A percentile compares a stretch with the other conserved stretches of the same genome.
Evolutionary conservation across 2,113 vertebrate species (phyloP).

Genomic region (Hydropotes inermis): DNA sequence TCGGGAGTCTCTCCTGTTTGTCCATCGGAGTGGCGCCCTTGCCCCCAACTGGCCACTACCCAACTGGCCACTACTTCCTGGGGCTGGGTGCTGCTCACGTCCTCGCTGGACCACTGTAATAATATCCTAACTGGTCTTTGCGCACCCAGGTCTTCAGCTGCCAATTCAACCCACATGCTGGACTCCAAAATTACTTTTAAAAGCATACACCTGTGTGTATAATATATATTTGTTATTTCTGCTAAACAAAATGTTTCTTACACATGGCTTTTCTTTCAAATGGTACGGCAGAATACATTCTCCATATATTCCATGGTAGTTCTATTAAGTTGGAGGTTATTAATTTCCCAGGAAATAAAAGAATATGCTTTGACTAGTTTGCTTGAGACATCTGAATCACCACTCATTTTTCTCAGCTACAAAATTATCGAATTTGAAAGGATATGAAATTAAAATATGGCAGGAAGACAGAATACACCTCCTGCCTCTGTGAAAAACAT

Average conservation of each 20-base stretch:
- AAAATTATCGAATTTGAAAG: neutral
- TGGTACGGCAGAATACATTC: neutral
- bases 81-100: accelerated
- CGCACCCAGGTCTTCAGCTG: neutral
- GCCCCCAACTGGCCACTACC: neutral
- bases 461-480: neutral
- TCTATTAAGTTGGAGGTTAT: neutral
- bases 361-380: neutral
- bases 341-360: neutral
- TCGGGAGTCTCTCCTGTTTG: neutral
- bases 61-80: neutral
- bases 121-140: neutral
- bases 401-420: neutral
- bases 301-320: neutral
- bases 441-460: neutral
- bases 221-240: neutral
- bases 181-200: neutral
- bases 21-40: neutral
- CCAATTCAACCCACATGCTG: neutral
- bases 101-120: neutral
- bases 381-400: slow-evolving; percentile 34
- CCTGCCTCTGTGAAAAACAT: neutral
- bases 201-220: neutral
- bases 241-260: neutral
- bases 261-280: neutral